Conservation (phyloP, 2,113 vertebrate species). For the Antigone vipio region DNA sequence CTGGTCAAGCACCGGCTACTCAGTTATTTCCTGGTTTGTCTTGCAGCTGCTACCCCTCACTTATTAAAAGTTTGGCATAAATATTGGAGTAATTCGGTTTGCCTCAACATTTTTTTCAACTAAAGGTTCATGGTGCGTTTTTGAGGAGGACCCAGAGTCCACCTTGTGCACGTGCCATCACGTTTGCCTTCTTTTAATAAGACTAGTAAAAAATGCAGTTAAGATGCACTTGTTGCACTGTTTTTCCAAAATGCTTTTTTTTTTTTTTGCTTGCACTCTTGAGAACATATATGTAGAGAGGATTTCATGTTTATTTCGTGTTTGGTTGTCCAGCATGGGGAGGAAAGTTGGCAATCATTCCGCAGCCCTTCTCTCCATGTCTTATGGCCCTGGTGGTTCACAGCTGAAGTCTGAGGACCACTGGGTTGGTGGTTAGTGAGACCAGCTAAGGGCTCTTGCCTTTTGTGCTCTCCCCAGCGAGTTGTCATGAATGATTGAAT, state of each 20-base stretch:
- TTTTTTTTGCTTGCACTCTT: not conserved
- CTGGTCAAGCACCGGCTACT: not conserved
- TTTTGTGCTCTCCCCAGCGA: not conserved
- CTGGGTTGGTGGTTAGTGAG: not conserved
- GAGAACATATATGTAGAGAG: not conserved
- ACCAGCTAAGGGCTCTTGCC: not conserved
- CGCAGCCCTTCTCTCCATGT: not conserved
- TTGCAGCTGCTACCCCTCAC: constrained; percentile 12
- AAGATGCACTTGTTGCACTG: not conserved
- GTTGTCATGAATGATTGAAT: not conserved
- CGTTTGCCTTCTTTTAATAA: not conserved
- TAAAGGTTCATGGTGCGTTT: not conserved
- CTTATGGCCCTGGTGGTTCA: not conserved
- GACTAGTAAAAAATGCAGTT: not conserved
- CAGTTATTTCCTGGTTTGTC: not conserved
- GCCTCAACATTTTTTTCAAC: not conserved
- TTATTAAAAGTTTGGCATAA: constrained; percentile 8
- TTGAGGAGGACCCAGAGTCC: not conserved
- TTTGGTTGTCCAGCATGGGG: not conserved
- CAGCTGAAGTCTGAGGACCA: not conserved
- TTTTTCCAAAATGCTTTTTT: not conserved
- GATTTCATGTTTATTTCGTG: not conserved
- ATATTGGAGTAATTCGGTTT: not conserved
- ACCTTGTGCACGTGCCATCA: not conserved
- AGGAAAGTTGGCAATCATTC: not conserved